Base-by-base conservation (phyloP, 2,888 invertebrate genomes). In the Crematogaster levior region DNA sequence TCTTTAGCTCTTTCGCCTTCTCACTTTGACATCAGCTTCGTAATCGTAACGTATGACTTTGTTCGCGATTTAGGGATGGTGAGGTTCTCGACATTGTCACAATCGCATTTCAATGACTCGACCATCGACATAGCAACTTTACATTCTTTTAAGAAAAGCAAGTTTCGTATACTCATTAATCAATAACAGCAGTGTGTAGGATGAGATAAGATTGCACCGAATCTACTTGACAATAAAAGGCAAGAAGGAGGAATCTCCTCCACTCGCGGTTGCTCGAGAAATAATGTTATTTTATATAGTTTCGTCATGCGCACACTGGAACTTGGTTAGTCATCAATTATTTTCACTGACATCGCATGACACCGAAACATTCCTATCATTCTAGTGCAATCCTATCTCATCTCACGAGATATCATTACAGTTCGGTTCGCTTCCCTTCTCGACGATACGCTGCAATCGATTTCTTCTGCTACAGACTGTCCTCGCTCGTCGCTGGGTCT, bases 331-430 rank as follows among this genome's bases (percentile, higher is more conserved):
- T 75, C 63, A 53, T 72, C 58, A 53, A 60, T 79, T 72, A 72
- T 46, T 60, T 58, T 79, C 24, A 27, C 34, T 21, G 72, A 77
- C 34, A 21, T 40, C 12, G 53, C 43, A 56, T 34, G 24, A 46
- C 40, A 53, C 10, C 9, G 30, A 46, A 46, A 72, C 79, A 43
- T 63, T 79, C 53, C 40, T 79, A 3, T 72, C 34, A 60, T 72
- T 79, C 10, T 27, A 46, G 60, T 60, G 72, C 79, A 79, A 79
- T 72, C 21, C 21, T 79, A 40, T 56, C 56, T 79, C 58, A 43
- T 75, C 40, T 75, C 65, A 75, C 27, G n/a, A 37, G 40, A 70
- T 70, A 60, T 40, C 27, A 60, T 61, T 80, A 21, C 34, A 15
- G 9, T 18, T 51, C 48, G 48, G 34, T 51, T 46, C 24, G 63